These are phyloP conservation scores for Malacoraja senta DNA, from an alignment of 2,797 vertebrate genomes.

Conservation along the genomic window DNA sequence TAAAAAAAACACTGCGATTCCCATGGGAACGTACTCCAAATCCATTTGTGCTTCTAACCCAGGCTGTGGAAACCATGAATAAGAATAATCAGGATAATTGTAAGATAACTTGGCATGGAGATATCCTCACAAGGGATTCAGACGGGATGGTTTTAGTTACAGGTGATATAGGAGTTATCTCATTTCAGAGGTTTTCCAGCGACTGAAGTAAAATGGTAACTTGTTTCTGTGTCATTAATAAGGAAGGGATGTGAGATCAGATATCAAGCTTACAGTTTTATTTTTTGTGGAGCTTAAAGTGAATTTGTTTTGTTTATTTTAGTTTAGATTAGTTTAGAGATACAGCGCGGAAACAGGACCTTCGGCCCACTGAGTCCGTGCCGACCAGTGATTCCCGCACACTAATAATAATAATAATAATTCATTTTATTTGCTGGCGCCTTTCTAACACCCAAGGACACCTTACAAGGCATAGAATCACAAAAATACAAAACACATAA, in stretches of 20 bases:
- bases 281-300: not conserved
- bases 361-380: no score
- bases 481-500: no score
- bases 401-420: no score
- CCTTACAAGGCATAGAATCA: no score
- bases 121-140: not conserved
- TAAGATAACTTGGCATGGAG: not conserved
- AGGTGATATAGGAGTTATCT: not conserved
- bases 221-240: not conserved
- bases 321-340: no score
- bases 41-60: not conserved
- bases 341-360: no score
- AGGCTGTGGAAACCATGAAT: not conserved
- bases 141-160: not conserved
- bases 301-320: not conserved
- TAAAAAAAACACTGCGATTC: not conserved
- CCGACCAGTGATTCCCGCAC: no score
- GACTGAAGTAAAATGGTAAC: not conserved
- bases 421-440: no score
- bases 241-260: not conserved
- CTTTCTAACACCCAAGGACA: no score
- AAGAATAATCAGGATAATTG: slow-evolving; percentile 7
- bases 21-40: not conserved
- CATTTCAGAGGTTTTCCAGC: not conserved
- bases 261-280: not conserved